These are phyloP conservation scores for Lineus longissimus DNA, from an alignment of 1,140 invertebrate genomes.

Conservation along the genomic window DNA sequence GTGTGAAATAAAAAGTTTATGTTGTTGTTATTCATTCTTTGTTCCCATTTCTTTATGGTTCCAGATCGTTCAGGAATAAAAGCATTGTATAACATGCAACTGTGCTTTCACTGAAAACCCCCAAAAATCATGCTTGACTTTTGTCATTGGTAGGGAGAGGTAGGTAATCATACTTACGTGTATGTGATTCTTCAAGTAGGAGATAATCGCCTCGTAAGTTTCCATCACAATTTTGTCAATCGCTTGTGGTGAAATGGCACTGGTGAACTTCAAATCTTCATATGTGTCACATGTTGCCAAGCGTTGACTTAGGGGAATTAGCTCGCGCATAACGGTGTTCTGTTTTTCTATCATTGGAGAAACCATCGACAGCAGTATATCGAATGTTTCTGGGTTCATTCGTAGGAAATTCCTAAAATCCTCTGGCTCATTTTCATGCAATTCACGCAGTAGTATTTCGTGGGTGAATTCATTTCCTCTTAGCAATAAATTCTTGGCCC, in stretches of 20 bases:
- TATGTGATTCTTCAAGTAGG: not conserved
- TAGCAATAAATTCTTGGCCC: not conserved
- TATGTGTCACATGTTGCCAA: not conserved
- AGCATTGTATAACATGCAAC: too few relatives aligned
- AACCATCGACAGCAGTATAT: not conserved
- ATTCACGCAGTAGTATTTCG: not conserved
- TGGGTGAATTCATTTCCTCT: not conserved
- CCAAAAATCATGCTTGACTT: too few relatives aligned
- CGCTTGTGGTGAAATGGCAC: not conserved
- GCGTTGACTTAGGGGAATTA: not conserved
- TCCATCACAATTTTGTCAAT: conserved; percentile 1
- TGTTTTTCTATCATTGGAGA: not conserved
- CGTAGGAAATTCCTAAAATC: conserved; percentile 6
- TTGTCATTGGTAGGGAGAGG: too few relatives aligned
- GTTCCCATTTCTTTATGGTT: too few relatives aligned
- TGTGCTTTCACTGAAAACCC: too few relatives aligned
- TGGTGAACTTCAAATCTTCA: conserved; percentile 1
- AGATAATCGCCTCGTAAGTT: not conserved
- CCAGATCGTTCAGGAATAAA: too few relatives aligned
- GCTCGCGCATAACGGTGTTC: conserved; percentile 3
- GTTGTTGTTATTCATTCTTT: not conserved
- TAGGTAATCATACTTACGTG: too few relatives aligned
- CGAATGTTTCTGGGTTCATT: not conserved
- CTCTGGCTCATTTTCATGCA: not conserved
- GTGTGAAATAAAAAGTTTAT: not conserved